These are phyloP conservation scores for Falco cherrug DNA, from an alignment of 2,797 vertebrate genomes.

Conservation along the genomic window DNA sequence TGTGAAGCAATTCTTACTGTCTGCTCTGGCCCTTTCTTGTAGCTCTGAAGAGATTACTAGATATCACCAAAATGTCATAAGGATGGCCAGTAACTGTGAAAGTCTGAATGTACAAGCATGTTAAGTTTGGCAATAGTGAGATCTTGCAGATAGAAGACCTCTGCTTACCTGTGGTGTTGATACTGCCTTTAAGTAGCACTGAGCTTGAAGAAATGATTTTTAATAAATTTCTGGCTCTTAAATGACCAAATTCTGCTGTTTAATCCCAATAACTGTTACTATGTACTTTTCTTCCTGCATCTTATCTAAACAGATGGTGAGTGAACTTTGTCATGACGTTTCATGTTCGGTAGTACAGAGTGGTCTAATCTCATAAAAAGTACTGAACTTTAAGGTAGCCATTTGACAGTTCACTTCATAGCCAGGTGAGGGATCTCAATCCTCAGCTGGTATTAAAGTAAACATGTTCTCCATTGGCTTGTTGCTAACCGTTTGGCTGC, in stretches of 20 bases:
- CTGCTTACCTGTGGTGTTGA: not conserved
- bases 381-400: constrained; percentile 46
- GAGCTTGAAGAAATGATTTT: not conserved
- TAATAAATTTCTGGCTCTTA: not conserved
- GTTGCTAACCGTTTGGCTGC: constrained; percentile 1
- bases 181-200: not conserved
- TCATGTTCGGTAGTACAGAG: constrained; percentile 59
- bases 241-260: not conserved
- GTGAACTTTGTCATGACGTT: constrained; percentile 68
- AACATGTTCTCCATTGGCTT: not conserved
- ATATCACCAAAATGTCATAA: not conserved
- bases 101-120: not conserved
- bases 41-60: not conserved
- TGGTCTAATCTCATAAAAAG: constrained; percentile 77
- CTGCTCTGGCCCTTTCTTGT: not conserved
- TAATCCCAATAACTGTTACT: constrained; percentile 47
- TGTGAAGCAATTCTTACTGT: not conserved
- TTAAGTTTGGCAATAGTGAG: not conserved
- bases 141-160: not conserved
- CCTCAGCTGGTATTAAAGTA: not conserved
- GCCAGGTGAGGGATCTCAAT: constrained; percentile 9
- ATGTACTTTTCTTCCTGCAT: constrained; percentile 79
- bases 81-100: not conserved
- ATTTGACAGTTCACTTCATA: constrained; percentile 31
- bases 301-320: constrained; percentile 83